These are phyloP conservation scores for Oxyteleia sp. DNA, from an alignment of 2,888 invertebrate species.

Conservation along the genomic window DNA sequence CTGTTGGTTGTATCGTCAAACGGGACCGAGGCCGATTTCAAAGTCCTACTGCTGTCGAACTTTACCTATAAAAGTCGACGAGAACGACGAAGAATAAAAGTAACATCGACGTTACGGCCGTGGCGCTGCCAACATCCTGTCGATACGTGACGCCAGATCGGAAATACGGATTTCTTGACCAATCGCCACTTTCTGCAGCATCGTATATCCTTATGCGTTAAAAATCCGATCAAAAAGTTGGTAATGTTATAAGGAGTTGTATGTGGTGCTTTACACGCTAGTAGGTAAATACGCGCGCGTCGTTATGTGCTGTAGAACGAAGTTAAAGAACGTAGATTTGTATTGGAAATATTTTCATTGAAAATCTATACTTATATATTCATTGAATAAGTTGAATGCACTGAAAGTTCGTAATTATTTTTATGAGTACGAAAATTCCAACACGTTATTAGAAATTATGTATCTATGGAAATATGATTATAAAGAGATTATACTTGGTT, in stretches of 20 bases:
- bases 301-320: background rate
- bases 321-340: conserved; percentile 12
- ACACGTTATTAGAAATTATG: too few relatives aligned
- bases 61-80: conserved; percentile 84
- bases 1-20: conserved; percentile 60
- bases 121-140: conserved; percentile 61
- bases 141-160: conserved; percentile 67
- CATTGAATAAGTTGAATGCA: background rate
- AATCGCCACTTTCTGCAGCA: conserved; percentile 55
- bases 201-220: conserved; percentile 34
- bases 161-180: conserved; percentile 67
- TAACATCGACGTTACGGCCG: conserved; percentile 65
- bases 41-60: conserved; percentile 77
- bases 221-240: conserved; percentile 51
- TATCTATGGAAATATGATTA: too few relatives aligned
- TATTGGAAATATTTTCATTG: conserved; percentile 13
- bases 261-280: conserved; percentile 34
- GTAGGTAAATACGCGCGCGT: conserved; percentile 68
- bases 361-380: background rate
- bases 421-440: too few relatives aligned
- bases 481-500: too few relatives aligned
- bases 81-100: conserved; percentile 81
- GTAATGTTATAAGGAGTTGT: conserved; percentile 28
- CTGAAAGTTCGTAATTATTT: too few relatives aligned
- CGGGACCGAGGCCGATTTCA: conserved; percentile 71